Base-by-base conservation (phyloP, 1,140 invertebrate species). In the Heliconius hewitsoni region DNA sequence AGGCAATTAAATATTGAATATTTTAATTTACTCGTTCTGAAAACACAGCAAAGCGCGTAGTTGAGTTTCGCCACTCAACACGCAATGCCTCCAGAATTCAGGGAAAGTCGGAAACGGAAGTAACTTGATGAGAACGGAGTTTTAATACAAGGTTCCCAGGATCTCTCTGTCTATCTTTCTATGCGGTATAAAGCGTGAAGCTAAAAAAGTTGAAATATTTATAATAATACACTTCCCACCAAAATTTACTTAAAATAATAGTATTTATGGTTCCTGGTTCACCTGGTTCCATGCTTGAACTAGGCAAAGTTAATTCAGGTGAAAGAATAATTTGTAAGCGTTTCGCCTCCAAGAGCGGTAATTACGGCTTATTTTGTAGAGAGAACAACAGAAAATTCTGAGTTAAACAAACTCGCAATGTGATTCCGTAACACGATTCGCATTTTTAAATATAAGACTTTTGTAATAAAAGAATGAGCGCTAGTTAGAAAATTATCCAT, bases 311-410 rank as follows among this genome's bases (percentile, higher is more conserved):
- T 82, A 82, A 79, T 82, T 76, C 77, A 82, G 74, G 81, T 83
- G 76, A 78, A 83, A 83, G 74, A 78, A 83, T 83, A 80, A 82
- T 81, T 83, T 84, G 74, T 77, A 78, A 81, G 76, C 82, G 73
- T 78, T 83, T 80, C 66, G 60, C 72, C 73, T 73, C 75, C 52
- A 74, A 79, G 73, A 77, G 76, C 66, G 30, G 78, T 82, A 82
- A 82, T 82, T 80, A 82, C 60, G 55, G 76, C 81, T 77, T 82
- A 80, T 77, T 82, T 80, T 78, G 73, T 77, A 78, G 76, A 75
- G 42, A 71, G 81, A 80, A 82, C 72, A 78, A 82, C 81, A 74
- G 81, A 82, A 77, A 80, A 78, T 74, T 74, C 78, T 52, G 57
- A 80, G 73, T 75, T 34, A 78, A 78, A 75, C 71, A 66, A 57